phyloP scores from a whole-genome alignment of 2,797 vertebrate genomes.

The Trachops cirrhosus region DNA sequence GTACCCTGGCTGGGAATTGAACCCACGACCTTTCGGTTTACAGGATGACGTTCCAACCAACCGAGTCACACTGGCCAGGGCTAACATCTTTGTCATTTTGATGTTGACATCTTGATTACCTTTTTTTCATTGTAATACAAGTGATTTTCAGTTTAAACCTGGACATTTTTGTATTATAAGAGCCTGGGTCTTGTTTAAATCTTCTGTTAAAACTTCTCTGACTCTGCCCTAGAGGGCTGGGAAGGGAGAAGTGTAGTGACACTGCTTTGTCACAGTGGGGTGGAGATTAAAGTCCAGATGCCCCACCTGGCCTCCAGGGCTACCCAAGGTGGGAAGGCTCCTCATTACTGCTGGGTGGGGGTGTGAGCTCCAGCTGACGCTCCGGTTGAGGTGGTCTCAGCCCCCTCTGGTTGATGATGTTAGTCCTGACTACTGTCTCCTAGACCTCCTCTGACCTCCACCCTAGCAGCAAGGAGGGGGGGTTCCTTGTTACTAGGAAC shows the following conservation, averaged over 20 bases:
- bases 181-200: background rate
- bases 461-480: background rate
- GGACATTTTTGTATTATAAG: background rate
- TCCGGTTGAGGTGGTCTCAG: background rate
- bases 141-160: background rate
- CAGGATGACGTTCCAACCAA: too few species aligned
- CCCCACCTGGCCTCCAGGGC: background rate
- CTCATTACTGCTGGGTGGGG: background rate
- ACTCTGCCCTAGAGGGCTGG: background rate
- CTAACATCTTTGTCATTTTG: too few species aligned
- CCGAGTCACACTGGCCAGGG: too few species aligned
- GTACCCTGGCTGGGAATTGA: too few species aligned
- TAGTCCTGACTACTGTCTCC: background rate
- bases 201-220: background rate
- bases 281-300: background rate
- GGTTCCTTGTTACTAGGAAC: background rate
- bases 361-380: background rate
- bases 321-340: background rate
- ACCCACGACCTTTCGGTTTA: too few species aligned
- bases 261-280: background rate
- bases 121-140: too few species aligned
- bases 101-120: too few species aligned
- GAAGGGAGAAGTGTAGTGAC: background rate
- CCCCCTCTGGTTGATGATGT: background rate
- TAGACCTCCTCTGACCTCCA: background rate